Evolutionary conservation across 1,140 invertebrate genomes (phyloP), one percentile per base, ranked within the genome.

Genomic region (Magallana ariakensis): DNA sequence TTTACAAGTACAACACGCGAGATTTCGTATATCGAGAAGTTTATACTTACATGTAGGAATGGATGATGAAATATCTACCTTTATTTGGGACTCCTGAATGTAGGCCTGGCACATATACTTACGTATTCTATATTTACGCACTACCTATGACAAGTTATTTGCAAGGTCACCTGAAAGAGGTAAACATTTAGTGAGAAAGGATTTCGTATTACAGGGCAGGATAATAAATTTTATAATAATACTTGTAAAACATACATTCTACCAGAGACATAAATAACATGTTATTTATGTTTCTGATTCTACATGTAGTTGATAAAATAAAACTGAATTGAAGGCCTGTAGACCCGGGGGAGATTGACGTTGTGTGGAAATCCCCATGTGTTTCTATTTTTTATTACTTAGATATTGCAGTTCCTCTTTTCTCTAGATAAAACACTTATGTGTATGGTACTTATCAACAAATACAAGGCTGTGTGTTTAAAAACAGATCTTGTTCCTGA

Each of bases 381-480:
- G 33, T 46, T 46, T 46, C 33, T 46, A 46, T 46, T 46, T 46
- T 46, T 46, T 46, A 46, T 46, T 2, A 46, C 33, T 46, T 46
- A 46, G 33, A 46, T 46, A 46, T 46, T 2, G 33, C 33, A 46
- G 33, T 46, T 46, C 33, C 33, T 46, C 33, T 46, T 46, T 46
- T 5, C 33, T 46, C 33, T 46, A 46, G 33, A 46, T 46, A 46
- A 46, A 75, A 15, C 22, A 75, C 66, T 75, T 22, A 75, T 33
- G 22, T 22, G 62, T 22, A 33, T 11, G 66, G 26, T 75, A 22
- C 22, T 75, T 33, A 26, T 26, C 22, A 75, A 2, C 22, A 26
- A 62, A 75, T 19, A 75, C 22, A 75, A 26, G 66, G 66, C 22
- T 75, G 9, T 75, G 66, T 75, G 66, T 62, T 46, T 46, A 46